phyloP scores from a whole-genome alignment of 2,797 vertebrate species.

The Dipus sagitta region DNA sequence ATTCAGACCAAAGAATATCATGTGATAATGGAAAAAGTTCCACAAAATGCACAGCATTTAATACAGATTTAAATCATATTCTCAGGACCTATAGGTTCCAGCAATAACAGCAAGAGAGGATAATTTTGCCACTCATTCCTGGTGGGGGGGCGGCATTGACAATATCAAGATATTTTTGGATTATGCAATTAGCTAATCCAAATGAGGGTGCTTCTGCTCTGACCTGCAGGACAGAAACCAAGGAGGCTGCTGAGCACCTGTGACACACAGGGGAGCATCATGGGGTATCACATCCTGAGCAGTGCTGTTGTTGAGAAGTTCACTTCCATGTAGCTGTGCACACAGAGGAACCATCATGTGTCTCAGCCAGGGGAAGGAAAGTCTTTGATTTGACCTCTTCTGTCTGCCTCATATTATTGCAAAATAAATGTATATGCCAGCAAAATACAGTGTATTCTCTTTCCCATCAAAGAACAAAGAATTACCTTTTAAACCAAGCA shows the following conservation, averaged over 20 bases:
- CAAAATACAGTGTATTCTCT: background rate
- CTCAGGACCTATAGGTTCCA: background rate
- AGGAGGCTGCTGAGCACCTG: background rate
- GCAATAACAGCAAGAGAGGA: background rate
- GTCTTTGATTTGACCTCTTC: background rate
- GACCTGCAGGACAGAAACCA: background rate
- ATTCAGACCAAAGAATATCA: conserved; percentile 13
- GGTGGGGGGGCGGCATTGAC: background rate
- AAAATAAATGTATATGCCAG: background rate
- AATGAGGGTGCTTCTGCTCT: background rate
- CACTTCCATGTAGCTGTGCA: background rate
- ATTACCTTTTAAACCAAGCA: background rate
- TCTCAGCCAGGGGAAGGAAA: background rate
- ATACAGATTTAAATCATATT: background rate
- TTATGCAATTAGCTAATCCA: background rate
- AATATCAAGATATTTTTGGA: background rate
- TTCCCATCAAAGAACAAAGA: background rate
- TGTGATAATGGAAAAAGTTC: conserved; percentile 48
- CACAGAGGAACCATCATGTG: background rate
- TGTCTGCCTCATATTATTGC: background rate
- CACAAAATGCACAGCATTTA: background rate
- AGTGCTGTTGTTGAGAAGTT: background rate
- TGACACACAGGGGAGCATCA: background rate
- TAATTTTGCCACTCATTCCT: background rate
- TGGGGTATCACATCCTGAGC: too few species aligned